Conservation (phyloP, 2,888 invertebrate genomes). For the Caenorhabditis macrosperma region DNA sequence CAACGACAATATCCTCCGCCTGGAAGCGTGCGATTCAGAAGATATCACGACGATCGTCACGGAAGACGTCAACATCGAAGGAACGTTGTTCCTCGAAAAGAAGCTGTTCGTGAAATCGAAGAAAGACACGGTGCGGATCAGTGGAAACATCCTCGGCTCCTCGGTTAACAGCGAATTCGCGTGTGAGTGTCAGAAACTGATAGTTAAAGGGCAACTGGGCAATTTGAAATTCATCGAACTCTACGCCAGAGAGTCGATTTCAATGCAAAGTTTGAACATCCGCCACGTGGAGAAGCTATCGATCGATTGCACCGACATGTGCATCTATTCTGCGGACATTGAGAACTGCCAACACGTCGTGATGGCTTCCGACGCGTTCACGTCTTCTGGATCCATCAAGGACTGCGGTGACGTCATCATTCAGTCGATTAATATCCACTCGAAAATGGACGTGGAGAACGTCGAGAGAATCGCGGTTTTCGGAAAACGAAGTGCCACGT, state of each 20-base stretch:
- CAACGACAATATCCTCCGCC: constrained; percentile 60
- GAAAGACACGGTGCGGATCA: constrained; percentile 48
- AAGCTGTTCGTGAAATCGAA: constrained; percentile 62
- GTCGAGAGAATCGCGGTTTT: constrained; percentile 41
- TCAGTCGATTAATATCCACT: constrained; percentile 52
- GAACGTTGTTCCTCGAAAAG: constrained; percentile 61
- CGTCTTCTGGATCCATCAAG: constrained; percentile 38
- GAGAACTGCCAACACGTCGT: constrained; percentile 55
- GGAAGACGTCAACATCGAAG: constrained; percentile 60
- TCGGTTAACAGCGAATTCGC: constrained; percentile 60
- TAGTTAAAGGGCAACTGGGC: constrained; percentile 60
- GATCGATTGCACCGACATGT: constrained; percentile 60
- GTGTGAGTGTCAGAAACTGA: constrained; percentile 56
- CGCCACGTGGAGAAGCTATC: constrained; percentile 58
- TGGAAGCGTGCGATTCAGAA: constrained; percentile 49
- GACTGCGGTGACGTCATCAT: constrained; percentile 28
- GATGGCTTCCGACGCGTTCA: constrained; percentile 18
- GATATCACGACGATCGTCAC: constrained; percentile 58
- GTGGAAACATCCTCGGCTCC: constrained; percentile 63
- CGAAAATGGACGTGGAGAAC: constrained; percentile 38
- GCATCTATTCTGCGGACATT: constrained; percentile 52
- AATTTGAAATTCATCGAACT: constrained; percentile 68
- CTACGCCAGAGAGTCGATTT: constrained; percentile 61
- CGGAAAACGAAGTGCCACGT: constrained; percentile 47
- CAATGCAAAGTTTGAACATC: constrained; percentile 52